phyloP scores from a whole-genome alignment of 2,113 vertebrate species.

The Heterocephalus glaber region DNA sequence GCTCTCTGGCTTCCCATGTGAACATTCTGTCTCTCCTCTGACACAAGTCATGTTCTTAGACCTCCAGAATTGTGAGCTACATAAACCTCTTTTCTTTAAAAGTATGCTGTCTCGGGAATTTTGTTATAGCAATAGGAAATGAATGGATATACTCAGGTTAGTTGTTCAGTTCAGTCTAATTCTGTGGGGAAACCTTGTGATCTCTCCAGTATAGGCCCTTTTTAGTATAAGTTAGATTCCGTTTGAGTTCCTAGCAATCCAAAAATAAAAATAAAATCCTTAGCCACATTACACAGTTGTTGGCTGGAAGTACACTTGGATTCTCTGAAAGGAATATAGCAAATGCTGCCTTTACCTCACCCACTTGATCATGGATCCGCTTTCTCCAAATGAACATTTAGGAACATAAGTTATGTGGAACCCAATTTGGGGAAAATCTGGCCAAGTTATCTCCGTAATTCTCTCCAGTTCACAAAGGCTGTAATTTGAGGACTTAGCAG shows the following conservation, averaged over 20 bases:
- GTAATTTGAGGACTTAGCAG: not conserved
- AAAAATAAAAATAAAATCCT: conserved; percentile 28
- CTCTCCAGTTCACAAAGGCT: not conserved
- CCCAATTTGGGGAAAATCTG: not conserved
- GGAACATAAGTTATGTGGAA: not conserved
- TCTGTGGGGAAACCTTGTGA: not conserved
- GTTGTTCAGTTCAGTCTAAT: not conserved
- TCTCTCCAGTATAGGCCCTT: not conserved
- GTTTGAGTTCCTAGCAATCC: not conserved
- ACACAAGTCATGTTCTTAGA: not conserved
- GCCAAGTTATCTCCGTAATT: not conserved
- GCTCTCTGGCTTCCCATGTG: not conserved
- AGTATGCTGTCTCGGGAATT: not conserved
- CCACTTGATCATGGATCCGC: not conserved
- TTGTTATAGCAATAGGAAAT: not conserved
- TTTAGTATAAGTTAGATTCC: not conserved
- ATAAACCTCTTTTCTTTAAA: not conserved
- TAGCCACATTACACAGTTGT: not conserved
- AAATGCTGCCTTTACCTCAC: not conserved
- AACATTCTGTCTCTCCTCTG: not conserved
- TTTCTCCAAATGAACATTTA: not conserved
- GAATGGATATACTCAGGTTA: no score
- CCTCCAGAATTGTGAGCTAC: not conserved
- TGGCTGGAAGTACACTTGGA: not conserved
- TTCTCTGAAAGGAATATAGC: not conserved